Conservation (phyloP, 2,797 vertebrate species). For the Scleropages formosus region DNA sequence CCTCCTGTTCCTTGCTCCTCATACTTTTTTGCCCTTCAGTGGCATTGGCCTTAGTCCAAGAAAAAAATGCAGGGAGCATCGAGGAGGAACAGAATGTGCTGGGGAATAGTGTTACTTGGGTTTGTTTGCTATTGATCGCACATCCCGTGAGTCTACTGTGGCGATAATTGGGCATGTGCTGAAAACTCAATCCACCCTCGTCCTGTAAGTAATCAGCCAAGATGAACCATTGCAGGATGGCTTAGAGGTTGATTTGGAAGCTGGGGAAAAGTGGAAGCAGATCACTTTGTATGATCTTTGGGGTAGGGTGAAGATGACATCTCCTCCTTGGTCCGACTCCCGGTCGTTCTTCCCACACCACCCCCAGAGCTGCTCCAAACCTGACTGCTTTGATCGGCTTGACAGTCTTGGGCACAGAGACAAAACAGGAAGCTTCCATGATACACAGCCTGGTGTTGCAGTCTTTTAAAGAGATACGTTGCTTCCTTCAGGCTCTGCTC, state of each 20-base stretch:
- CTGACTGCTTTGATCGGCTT: neutral
- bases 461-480: neutral
- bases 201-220: conserved; percentile 14
- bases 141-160: neutral
- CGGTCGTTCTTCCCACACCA: neutral
- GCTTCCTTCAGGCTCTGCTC: neutral
- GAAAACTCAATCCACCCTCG: conserved; percentile 19
- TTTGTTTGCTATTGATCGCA: neutral
- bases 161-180: conserved; percentile 16
- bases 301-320: neutral
- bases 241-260: neutral
- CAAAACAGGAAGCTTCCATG: neutral
- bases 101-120: neutral
- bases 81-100: conserved; percentile 9
- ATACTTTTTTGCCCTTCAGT: neutral
- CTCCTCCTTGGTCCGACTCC: neutral
- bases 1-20: neutral
- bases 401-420: neutral
- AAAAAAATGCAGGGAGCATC: neutral
- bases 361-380: neutral
- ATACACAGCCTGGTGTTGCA: neutral
- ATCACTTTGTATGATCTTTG: neutral
- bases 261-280: neutral
- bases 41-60: neutral
- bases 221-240: neutral